Evolutionary conservation across 2,113 vertebrate genomes (phyloP).

Genomic region (Neofelis nebulosa): DNA sequence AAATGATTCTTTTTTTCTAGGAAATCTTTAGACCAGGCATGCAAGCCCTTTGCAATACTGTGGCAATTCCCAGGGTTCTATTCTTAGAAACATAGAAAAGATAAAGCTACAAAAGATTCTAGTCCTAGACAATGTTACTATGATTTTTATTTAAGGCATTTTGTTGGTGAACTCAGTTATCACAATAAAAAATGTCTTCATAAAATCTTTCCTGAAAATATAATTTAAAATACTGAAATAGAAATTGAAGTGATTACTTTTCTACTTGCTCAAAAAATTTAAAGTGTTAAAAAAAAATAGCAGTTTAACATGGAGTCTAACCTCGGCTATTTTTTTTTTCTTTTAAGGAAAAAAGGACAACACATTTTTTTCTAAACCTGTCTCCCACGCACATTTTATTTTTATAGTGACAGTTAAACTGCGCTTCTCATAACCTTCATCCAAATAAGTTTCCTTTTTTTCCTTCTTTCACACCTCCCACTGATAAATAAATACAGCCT

Average conservation of each 20-base stretch:
- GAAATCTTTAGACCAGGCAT: background rate
- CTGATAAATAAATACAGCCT: constrained; percentile 50
- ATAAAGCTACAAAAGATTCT: background rate
- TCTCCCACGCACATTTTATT: background rate
- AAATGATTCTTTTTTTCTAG: background rate
- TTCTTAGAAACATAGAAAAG: background rate
- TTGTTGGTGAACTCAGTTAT: background rate
- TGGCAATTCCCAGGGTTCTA: background rate
- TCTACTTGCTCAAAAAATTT: background rate
- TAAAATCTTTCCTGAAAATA: background rate
- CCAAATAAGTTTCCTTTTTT: constrained; percentile 10
- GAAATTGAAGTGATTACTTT: constrained; percentile 30
- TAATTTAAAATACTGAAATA: constrained; percentile 48
- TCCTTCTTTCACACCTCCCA: background rate
- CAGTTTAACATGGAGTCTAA: background rate
- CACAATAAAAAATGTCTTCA: background rate
- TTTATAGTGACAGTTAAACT: constrained; percentile 34
- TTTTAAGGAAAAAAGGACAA: background rate
- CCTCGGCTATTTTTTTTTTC: background rate
- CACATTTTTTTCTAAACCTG: background rate
- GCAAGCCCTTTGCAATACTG: background rate
- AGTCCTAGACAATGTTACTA: background rate
- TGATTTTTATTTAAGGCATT: background rate
- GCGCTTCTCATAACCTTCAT: background rate
- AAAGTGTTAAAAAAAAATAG: background rate